phyloP scores from a whole-genome alignment of 2,888 invertebrate species.

The Lasius fuliginosus region DNA sequence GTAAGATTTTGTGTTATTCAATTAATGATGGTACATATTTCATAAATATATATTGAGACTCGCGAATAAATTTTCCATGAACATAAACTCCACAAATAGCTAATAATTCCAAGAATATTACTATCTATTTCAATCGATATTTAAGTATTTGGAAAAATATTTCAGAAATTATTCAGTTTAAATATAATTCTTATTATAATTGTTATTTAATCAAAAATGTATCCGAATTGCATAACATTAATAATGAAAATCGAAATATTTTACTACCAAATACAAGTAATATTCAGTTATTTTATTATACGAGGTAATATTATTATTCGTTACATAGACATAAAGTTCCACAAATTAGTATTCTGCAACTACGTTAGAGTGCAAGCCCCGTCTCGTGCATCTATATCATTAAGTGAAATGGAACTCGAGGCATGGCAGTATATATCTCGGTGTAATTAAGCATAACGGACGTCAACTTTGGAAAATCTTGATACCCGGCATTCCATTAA shows the following conservation, averaged over 20 bases:
- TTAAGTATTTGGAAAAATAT: background rate
- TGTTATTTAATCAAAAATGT: background rate
- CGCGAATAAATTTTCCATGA: background rate
- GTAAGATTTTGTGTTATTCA: slow-evolving; percentile 30
- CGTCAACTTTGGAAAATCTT: slow-evolving; percentile 67
- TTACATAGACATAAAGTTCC: background rate
- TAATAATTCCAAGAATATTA: background rate
- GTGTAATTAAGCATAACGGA: slow-evolving; percentile 55
- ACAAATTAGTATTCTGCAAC: slow-evolving; percentile 48
- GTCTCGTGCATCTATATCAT: slow-evolving; percentile 53
- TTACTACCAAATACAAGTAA: slow-evolving; percentile 5
- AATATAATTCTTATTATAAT: background rate
- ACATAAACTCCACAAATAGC: background rate
- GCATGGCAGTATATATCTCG: slow-evolving; percentile 41
- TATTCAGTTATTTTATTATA: slow-evolving; percentile 20
- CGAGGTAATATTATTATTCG: slow-evolving; percentile 36
- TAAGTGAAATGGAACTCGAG: slow-evolving; percentile 53
- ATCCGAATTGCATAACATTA: background rate
- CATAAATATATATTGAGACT: background rate
- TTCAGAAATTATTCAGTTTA: background rate
- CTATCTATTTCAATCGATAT: background rate
- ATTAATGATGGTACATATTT: background rate
- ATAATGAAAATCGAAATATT: background rate
- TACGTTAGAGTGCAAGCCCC: slow-evolving; percentile 35
- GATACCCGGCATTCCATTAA: slow-evolving; percentile 64